These are phyloP conservation scores for Acanthosepion esculentum DNA, from an alignment of 2,888 invertebrate genomes.

Conservation along the genomic window DNA sequence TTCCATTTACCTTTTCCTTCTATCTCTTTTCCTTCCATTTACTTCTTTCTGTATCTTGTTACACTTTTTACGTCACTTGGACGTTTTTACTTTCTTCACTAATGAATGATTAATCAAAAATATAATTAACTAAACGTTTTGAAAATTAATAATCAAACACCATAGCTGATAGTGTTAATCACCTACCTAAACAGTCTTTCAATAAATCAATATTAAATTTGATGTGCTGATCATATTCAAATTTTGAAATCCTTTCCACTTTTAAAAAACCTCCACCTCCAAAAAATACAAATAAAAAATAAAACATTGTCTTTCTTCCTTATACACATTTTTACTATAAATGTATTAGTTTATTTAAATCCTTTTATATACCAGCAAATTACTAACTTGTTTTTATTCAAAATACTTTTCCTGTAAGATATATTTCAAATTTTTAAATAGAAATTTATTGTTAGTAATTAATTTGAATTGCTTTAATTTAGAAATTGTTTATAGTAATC, in stretches of 20 bases:
- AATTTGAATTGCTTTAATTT: too few relatives aligned
- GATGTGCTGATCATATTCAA: neutral
- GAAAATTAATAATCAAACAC: neutral
- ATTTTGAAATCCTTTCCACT: neutral
- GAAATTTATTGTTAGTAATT: too few relatives aligned
- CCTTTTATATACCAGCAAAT: neutral
- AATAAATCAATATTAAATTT: neutral
- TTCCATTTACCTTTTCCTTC: neutral
- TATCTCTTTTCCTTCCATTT: neutral
- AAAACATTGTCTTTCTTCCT: neutral
- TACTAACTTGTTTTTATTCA: neutral
- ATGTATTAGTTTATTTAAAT: neutral
- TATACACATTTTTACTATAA: too few relatives aligned
- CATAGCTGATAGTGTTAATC: neutral
- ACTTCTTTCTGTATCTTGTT: neutral
- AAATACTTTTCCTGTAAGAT: too few relatives aligned
- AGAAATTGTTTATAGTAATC: too few relatives aligned
- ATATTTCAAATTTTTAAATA: too few relatives aligned
- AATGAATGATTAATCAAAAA: neutral
- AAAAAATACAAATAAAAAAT: neutral
- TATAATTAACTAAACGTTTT: neutral
- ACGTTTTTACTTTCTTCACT: too few relatives aligned
- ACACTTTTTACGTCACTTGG: too few relatives aligned
- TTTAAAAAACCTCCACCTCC: neutral
- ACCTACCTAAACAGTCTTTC: constrained; percentile 13